Evolutionary conservation across 37 sponge, comb jelly and placozoan genomes (phyloP).

Genomic region (Bolinopsis microptera): DNA sequence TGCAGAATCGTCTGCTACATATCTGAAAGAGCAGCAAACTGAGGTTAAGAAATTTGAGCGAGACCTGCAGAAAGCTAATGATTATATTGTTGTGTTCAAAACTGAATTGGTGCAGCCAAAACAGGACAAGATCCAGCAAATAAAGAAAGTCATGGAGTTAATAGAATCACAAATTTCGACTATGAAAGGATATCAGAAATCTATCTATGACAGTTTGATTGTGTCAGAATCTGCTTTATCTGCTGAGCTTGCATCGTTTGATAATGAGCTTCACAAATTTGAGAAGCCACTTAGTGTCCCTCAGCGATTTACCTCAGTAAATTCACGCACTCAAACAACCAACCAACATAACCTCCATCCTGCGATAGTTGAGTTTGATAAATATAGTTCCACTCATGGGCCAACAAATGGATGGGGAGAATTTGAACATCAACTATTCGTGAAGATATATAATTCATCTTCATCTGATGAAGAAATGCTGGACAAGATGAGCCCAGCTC

Average conservation of each 20-base stretch:
- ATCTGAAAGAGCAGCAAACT: not conserved
- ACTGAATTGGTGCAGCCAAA: not conserved
- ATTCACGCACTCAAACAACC: not conserved
- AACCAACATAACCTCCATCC: slow-evolving; percentile 25
- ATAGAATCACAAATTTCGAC: slow-evolving; percentile 2
- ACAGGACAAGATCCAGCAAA: not conserved
- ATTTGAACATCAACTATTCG: slow-evolving; percentile 43
- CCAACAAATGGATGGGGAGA: slow-evolving; percentile 22
- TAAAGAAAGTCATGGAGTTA: not conserved
- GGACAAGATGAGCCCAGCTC: not conserved
- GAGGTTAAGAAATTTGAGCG: not conserved
- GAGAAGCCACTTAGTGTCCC: not conserved
- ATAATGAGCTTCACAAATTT: slow-evolving; percentile 33
- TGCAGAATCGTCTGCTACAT: not conserved
- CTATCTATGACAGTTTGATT: not conserved
- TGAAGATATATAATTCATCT: not conserved
- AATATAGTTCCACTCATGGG: not conserved
- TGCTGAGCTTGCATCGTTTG: not conserved
- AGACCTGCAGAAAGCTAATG: not conserved
- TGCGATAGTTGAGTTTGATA: slow-evolving; percentile 22
- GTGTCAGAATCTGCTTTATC: not conserved
- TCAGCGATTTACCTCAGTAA: not conserved
- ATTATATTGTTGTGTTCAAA: not conserved
- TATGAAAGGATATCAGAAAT: slow-evolving; percentile 2
- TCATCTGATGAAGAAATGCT: not conserved